Evolutionary conservation across 2,113 vertebrate species (phyloP), one percentile per base, ranked within the genome.

Genomic region (Tricholaema leucomelas): DNA sequence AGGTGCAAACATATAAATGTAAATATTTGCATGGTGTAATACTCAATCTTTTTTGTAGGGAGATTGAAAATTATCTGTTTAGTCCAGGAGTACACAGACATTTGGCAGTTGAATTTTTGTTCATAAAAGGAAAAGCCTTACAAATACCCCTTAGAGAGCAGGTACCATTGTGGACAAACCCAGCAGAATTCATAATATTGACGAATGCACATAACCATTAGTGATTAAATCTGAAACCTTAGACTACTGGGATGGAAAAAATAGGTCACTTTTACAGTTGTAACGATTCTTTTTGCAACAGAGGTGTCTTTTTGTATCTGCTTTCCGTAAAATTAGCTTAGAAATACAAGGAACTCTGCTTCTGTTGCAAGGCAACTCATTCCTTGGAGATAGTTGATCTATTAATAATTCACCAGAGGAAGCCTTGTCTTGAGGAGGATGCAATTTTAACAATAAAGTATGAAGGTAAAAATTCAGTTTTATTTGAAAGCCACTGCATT

Each of bases 151-250:
- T 48, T 48, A 48, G 46, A 48, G 21, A 48, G 19, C 20, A 48
- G 46, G 46, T 46, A 56, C 5, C 10, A 13, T 4, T 36, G 2
- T 48, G 15, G 5, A 56, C 21, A 75, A 87, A 81, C 55, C 4
- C 7, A 50, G 6, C 63, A 50, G 38, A 61, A 58, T 58, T 92
- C 2, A 2, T 58, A 48, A 56, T 11, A 25, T 65, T 69, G 69
- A 40, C 12, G 66, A 59, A 63, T 50, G 15, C 2, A 60, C 13
- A 10, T 50, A 7, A 7, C 28, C 85, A 4, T 48, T 94, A 76
- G 59, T 90, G 4, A 66, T 79, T 40, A 59, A 75, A 73, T 90
- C 88, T 87, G 50, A 85, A 38, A 50, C 80, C 96, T 95, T 71
- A 65, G 58, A 78, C 59, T 58, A 61, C 74, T 20, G 75, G 23